Percentiles rank a stretch among this genome's conserved stretches.
Conservation (phyloP, 2,797 vertebrate genomes). For the Sphenodon punctatus region DNA sequence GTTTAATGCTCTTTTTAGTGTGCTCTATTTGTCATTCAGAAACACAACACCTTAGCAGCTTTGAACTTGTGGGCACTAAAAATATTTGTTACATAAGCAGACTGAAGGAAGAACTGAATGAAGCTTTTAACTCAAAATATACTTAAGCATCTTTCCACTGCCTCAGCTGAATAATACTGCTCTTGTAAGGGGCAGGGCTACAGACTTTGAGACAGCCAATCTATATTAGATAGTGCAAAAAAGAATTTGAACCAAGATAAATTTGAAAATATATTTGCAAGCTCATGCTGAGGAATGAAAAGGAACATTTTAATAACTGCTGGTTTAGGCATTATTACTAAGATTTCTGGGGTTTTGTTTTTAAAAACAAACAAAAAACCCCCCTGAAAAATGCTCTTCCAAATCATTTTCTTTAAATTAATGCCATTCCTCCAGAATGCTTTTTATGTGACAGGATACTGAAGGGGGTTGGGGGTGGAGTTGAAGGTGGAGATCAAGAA, state of each 20-base stretch:
- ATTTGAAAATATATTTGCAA: conserved; percentile 48
- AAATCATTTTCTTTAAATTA: no score
- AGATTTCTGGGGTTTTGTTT: no score
- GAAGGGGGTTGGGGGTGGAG: no score
- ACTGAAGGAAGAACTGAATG: conserved; percentile 64
- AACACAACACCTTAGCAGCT: conserved; percentile 75
- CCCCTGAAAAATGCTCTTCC: no score
- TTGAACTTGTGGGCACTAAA: conserved; percentile 75
- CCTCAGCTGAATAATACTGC: conserved; percentile 50
- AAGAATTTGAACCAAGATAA: conserved; percentile 54
- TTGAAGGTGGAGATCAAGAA: no score
- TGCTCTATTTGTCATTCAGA: conserved; percentile 78
- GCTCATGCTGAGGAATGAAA: no score
- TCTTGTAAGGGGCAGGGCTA: conserved; percentile 60
- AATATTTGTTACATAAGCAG: conserved; percentile 78
- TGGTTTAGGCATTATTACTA: no score
- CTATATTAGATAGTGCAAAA: conserved; percentile 42
- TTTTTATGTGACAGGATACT: no score
- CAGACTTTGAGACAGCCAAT: conserved; percentile 26
- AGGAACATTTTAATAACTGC: conserved; percentile 15
- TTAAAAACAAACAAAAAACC: no score
- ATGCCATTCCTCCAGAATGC: no score
- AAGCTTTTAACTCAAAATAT: conserved; percentile 68
- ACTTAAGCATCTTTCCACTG: conserved; percentile 66
- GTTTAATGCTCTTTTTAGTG: conserved; percentile 71